Percentiles rank a stretch among this genome's conserved stretches.
Conservation (phyloP, 1,140 invertebrate genomes). For the Maconellicoccus hirsutus region DNA sequence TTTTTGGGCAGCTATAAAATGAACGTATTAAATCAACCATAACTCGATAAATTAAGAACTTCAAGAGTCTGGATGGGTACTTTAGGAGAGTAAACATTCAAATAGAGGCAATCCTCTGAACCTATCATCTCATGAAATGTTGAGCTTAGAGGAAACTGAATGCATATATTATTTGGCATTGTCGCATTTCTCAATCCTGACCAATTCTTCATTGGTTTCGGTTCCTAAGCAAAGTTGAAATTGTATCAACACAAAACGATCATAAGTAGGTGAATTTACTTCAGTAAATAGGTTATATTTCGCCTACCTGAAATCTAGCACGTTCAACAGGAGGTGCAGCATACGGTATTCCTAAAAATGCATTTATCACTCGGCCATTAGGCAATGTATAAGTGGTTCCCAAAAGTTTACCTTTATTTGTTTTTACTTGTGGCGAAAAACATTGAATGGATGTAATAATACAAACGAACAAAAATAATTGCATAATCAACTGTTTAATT, state of each 20-base stretch:
- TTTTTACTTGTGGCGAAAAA: too few relatives aligned
- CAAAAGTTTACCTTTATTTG: too few relatives aligned
- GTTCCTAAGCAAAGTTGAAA: too few relatives aligned
- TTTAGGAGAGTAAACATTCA: conserved; percentile 31
- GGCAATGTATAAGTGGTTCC: conserved; percentile 13
- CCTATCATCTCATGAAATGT: conserved; percentile 21
- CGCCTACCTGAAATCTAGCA: conserved; percentile 43
- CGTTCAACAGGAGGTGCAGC: conserved; percentile 45
- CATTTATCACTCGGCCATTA: conserved; percentile 23
- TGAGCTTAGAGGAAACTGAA: conserved; percentile 24
- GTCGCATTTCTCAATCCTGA: conserved; percentile 27
- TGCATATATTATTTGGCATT: conserved; percentile 11
- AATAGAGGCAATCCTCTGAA: conserved; percentile 31
- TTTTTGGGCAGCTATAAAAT: conserved; percentile 24
- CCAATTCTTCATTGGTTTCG: conserved; percentile 26
- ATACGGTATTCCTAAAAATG: conserved; percentile 48
- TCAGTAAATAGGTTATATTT: too few relatives aligned
- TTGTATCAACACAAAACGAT: background rate
- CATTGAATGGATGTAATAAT: too few relatives aligned
- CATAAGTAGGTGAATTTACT: background rate
- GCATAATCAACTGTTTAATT: too few relatives aligned
- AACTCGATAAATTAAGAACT: too few relatives aligned
- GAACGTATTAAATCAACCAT: too few relatives aligned
- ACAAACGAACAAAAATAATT: too few relatives aligned
- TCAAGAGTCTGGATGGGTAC: conserved; percentile 20